Conservation (phyloP, 1,140 invertebrate genomes). For the Heterodera schachtii region DNA sequence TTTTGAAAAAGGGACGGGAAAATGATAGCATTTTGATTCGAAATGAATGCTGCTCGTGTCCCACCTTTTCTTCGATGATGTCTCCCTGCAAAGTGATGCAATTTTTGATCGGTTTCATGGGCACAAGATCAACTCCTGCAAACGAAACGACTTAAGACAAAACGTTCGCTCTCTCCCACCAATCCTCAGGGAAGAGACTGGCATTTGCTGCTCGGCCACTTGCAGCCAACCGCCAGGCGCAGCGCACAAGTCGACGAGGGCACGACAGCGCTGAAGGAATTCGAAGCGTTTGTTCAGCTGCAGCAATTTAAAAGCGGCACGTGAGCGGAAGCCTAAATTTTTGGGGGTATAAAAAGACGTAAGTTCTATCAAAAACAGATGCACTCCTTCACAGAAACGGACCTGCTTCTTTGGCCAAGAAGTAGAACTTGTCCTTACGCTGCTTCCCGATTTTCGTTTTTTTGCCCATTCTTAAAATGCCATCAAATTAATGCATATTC, state of each 20-base stretch:
- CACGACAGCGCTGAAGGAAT: conserved; percentile 90
- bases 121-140: conserved; percentile 87
- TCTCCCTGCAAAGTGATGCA: conserved; percentile 87
- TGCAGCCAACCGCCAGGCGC: conserved; percentile 99
- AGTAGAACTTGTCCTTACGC: conserved; percentile 96
- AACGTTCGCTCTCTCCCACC: conserved; percentile 67
- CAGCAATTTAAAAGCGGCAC: conserved; percentile 97
- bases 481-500: background rate
- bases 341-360: background rate
- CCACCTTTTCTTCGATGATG: conserved; percentile 83
- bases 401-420: conserved; percentile 97
- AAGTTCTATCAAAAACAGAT: too few species aligned
- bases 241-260: conserved; percentile 95
- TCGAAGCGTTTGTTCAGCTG: conserved; percentile 96
- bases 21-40: too few species aligned
- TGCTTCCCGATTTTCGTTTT: conserved; percentile 96
- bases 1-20: background rate
- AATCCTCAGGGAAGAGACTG: conserved; percentile 89
- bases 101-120: conserved; percentile 88
- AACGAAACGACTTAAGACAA: background rate
- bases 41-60: too few species aligned
- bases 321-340: conserved; percentile 82
- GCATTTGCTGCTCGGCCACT: conserved; percentile 97
- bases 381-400: conserved; percentile 42
- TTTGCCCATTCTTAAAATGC: conserved; percentile 78